Base-by-base conservation (phyloP, 1,140 invertebrate genomes). In the Drosophila rufa region DNA sequence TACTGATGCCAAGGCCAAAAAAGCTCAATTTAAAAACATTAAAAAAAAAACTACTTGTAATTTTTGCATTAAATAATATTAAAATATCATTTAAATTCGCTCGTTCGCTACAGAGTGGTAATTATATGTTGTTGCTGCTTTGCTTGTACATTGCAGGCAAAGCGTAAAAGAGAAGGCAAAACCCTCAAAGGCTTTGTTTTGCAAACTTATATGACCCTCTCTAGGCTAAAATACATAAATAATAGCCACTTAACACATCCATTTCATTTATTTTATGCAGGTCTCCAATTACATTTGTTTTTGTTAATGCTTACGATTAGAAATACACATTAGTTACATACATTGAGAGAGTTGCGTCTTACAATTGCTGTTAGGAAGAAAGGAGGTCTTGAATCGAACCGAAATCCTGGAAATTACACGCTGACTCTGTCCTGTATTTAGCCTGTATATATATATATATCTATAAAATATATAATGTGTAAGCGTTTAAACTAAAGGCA, bases 401-500 rank as follows among this genome's bases (percentile, higher is more conserved):
- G 22, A 58, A 43, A 27, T 68, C 36, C 30, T 71, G 69, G 66
- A 73, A 73, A 46, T 68, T 42, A 62, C 62, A 65, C 60, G 33
- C 45, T 3, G 38, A 40, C 40, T 27, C 42, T 61, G 33, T 14
- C 30, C 66, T 62, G 46, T 55, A 36, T 22, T 60, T 17, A 17
- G 40, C 43, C 45, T 55, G 22, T 30, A 51, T 53, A 57, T 75
- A 66, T 60, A 69, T 25, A 25, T 25, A 25, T 25, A 25, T 25
- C 22, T 25, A 25, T 57, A 65, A 73, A 17, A 73, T 45, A 61
- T 70, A 71, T 46, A 47, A 50, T 61, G 17, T 75, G 22, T 76
- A 80, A 80, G 78, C 71, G 71, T 71, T 46, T 53, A 67, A 75
- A 83, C 60, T 82, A 81, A 81, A 75, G 77, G 61, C 68, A 59